phyloP scores from a whole-genome alignment of 2,888 invertebrate species.

The Ophioninae sp. region DNA sequence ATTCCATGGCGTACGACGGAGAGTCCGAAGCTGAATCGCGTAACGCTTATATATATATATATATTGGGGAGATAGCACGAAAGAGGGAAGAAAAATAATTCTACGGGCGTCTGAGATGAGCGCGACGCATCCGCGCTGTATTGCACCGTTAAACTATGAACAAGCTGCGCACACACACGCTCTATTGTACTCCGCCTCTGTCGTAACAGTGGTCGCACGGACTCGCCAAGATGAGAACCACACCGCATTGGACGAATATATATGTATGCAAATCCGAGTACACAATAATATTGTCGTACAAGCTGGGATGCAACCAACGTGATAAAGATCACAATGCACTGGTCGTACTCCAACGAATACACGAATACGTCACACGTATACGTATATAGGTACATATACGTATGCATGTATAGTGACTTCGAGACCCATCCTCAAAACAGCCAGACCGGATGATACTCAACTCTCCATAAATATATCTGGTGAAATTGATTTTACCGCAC shows the following conservation, averaged over 20 bases:
- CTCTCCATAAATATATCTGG: not conserved
- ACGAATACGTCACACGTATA: constrained; percentile 3
- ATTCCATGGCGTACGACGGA: constrained; percentile 1
- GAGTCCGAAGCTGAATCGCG: constrained; percentile 51
- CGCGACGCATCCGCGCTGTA: constrained; percentile 12
- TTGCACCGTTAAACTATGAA: constrained; percentile 57
- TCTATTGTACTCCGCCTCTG: constrained; percentile 53
- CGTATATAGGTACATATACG: not conserved
- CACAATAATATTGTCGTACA: constrained; percentile 65
- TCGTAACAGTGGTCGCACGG: constrained; percentile 43
- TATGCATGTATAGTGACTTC: not conserved
- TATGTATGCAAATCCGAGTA: constrained; percentile 63
- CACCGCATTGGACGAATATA: constrained; percentile 38
- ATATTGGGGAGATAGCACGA: constrained; percentile 1
- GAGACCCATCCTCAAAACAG: not conserved
- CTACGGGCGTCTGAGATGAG: constrained; percentile 8
- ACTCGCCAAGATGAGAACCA: constrained; percentile 21
- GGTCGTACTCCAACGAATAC: constrained; percentile 36
- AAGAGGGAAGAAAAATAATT: constrained; percentile 4
- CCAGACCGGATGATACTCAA: not conserved
- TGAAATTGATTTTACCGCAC: not conserved
- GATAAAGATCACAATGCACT: constrained; percentile 63
- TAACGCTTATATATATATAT: not conserved
- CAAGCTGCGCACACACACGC: constrained; percentile 46
- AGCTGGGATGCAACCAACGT: constrained; percentile 54